These are phyloP conservation scores for Pteropus alecto DNA, from an alignment of 2,113 vertebrate species.

Conservation along the genomic window DNA sequence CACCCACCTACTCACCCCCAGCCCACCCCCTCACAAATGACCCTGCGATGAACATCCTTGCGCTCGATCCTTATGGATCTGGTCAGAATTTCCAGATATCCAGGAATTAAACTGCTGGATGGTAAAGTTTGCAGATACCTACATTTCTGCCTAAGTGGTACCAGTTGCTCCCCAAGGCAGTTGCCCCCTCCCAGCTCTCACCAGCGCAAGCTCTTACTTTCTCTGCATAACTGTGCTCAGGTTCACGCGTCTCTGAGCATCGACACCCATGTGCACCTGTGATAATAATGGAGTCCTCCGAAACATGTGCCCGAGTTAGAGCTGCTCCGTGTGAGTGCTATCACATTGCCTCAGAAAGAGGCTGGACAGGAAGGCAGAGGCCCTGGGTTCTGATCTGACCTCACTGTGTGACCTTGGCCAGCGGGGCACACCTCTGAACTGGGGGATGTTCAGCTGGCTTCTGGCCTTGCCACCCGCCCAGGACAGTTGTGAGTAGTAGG, in stretches of 20 bases:
- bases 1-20: too few relatives aligned
- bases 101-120: neutral
- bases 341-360: neutral
- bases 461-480: neutral
- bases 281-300: neutral
- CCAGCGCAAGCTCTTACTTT: neutral
- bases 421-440: accelerated
- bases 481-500: neutral
- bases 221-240: neutral
- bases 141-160: neutral
- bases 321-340: neutral
- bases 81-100: neutral
- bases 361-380: neutral
- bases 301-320: accelerated
- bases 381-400: neutral
- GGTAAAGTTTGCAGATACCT: too few relatives aligned
- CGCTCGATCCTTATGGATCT: neutral
- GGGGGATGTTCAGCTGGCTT: neutral
- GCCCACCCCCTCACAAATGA: too few relatives aligned
- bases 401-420: neutral
- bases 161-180: neutral
- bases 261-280: neutral
- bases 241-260: neutral
- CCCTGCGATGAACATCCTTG: neutral
- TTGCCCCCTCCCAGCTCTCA: neutral